Evolutionary conservation across 1,140 invertebrate species (phyloP), one percentile per base, ranked within the genome.

Genomic region (Ips nitidus): DNA sequence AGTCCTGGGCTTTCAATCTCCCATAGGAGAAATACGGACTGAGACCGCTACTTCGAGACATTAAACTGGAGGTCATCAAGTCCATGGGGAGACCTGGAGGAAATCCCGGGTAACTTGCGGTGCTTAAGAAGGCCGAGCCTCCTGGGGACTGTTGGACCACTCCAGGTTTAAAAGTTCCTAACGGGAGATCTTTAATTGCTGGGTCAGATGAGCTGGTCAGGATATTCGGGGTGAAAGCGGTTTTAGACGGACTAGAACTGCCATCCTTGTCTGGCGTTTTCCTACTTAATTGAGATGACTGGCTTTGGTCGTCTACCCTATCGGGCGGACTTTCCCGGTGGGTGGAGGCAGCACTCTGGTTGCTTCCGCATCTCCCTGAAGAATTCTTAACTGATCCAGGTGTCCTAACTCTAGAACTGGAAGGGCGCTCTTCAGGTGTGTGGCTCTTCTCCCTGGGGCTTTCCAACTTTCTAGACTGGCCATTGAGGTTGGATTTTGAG

Each of bases 21-120:
- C 88, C 88, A 74, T 92, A 92, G 43, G 86, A 86, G 39, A 91
- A 80, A 79, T 91, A 92, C 0, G 90, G 89, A 80, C 87, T 90
- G 37, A 88, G 79, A 1, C 82, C 81, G 38, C 86, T 86, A 73
- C 82, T 83, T 73, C 90, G 90, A 3, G 87, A 88, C 83, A 91
- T 86, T 37, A 91, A 77, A 60, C 87, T 89, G 66, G 85, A 89
- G 2, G 89, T 86, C 87, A 91, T 90, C 56, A 90, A 79, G 75
- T 91, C 90, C 82, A 91, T 88, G 1, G 87, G 85, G 3, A 86
- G 70, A 66, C 45, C 45, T n/a, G 82, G 80, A 75, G 87, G 78
- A 38, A 70, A 70, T 2, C 70, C 70, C 0, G 85, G 85, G 39
- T 66, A 66, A 58, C 81, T 82, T 70, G 82, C 83, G 66, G 84